These are phyloP conservation scores for Apis florea DNA, from an alignment of 1,140 invertebrate species.

Conservation along the genomic window DNA sequence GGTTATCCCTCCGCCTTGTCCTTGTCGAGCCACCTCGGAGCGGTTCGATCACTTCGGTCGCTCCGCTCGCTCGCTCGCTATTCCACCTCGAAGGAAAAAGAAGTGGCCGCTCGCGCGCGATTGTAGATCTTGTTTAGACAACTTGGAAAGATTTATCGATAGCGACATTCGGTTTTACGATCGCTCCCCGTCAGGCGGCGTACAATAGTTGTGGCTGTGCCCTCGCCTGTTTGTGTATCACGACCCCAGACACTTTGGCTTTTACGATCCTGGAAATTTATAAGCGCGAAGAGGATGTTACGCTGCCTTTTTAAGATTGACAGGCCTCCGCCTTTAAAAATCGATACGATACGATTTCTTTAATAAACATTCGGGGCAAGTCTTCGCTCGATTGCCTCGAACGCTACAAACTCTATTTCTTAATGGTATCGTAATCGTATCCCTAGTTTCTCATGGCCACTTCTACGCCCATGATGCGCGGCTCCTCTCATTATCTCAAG, in stretches of 20 bases:
- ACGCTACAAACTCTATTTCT: background rate
- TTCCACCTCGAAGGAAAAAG: slow-evolving; percentile 27
- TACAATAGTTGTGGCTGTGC: slow-evolving; percentile 27
- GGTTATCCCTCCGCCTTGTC: slow-evolving; percentile 1
- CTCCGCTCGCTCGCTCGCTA: background rate
- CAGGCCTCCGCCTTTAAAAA: background rate
- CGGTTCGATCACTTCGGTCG: background rate
- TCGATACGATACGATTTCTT: background rate
- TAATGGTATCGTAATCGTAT: slow-evolving; percentile 6
- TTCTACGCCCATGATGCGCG: slow-evolving; percentile 2
- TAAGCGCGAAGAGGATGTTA: slow-evolving; percentile 9
- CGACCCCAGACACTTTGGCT: slow-evolving; percentile 27
- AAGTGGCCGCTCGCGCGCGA: slow-evolving; percentile 20
- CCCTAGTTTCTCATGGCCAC: slow-evolving; percentile 17
- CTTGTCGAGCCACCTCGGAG: background rate
- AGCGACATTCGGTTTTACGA: slow-evolving; percentile 56
- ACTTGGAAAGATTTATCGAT: slow-evolving; percentile 70
- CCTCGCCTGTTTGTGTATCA: slow-evolving; percentile 42
- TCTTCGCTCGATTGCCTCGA: background rate
- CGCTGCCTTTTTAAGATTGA: background rate
- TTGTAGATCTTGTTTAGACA: slow-evolving; percentile 71
- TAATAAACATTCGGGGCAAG: background rate
- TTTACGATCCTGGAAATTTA: slow-evolving; percentile 42
- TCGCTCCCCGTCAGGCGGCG: slow-evolving; percentile 17
- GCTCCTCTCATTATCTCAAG: slow-evolving; percentile 49